phyloP scores from a whole-genome alignment of 2,888 invertebrate genomes.

The Oligia fasciuncula region DNA sequence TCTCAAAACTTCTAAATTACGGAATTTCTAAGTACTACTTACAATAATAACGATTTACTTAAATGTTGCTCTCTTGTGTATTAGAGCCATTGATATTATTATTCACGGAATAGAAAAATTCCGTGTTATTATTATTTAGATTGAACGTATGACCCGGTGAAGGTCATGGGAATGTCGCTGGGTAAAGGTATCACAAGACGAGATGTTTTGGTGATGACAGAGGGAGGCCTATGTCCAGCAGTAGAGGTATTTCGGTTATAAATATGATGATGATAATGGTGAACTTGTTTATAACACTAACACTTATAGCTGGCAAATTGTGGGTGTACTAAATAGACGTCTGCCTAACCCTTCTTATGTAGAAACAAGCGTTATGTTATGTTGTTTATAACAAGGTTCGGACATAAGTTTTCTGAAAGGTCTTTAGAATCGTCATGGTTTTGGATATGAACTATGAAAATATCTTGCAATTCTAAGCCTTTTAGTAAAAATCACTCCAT shows the following conservation, averaged over 20 bases:
- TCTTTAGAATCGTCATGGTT: background rate
- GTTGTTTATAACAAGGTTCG: background rate
- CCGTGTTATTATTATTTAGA: too few species aligned
- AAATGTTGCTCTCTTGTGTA: background rate
- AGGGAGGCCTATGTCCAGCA: background rate
- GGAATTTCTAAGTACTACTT: background rate
- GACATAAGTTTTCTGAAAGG: background rate
- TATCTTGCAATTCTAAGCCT: background rate
- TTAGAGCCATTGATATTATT: background rate
- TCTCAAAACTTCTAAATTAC: conserved; percentile 9
- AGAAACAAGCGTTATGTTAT: background rate
- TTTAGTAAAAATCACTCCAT: background rate
- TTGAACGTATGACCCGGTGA: background rate
- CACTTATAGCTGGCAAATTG: background rate
- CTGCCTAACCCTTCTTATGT: background rate
- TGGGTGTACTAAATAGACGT: background rate
- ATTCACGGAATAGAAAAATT: too few species aligned
- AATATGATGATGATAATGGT: background rate
- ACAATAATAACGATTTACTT: background rate
- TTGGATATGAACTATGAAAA: background rate
- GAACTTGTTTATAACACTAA: background rate
- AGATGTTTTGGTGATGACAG: background rate
- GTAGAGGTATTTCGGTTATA: background rate
- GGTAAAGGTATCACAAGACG: background rate
- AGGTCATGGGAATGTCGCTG: background rate